Conservation (phyloP, 2,797 vertebrate genomes). For the Myripristis murdjan region DNA sequence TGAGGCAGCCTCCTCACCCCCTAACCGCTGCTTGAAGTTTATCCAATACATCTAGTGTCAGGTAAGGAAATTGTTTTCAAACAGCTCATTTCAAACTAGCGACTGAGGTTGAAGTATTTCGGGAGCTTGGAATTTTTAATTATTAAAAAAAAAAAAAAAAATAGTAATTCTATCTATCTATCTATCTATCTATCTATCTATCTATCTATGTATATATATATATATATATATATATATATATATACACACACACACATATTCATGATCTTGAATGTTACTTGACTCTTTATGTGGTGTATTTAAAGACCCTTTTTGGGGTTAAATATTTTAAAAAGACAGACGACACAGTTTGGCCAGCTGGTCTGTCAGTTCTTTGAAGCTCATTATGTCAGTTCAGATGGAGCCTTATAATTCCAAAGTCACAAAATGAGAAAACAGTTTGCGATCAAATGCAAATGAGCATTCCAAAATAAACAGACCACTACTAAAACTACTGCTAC, state of each 20-base stretch:
- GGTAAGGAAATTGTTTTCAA: constrained; percentile 33
- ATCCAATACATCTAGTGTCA: constrained; percentile 40
- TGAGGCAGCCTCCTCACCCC: constrained; percentile 44
- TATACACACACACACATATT: too few relatives aligned
- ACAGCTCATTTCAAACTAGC: constrained; percentile 13
- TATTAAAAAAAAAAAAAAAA: too few relatives aligned
- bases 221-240: too few relatives aligned
- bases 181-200: too few relatives aligned
- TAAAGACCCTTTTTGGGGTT: too few relatives aligned
- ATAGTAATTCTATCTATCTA: too few relatives aligned
- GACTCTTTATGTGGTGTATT: too few relatives aligned
- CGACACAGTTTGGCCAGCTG: constrained; percentile 7
- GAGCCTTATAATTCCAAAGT: constrained; percentile 15
- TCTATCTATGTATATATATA: too few relatives aligned
- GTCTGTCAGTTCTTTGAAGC: constrained; percentile 19
- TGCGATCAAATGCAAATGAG: constrained; percentile 25
- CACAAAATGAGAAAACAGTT: background rate
- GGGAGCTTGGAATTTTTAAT: background rate
- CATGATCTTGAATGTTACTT: too few relatives aligned
- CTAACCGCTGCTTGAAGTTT: constrained; percentile 35
- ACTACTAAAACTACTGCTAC: too few relatives aligned
- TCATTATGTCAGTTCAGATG: constrained; percentile 4
- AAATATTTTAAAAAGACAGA: background rate
- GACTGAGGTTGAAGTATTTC: background rate
- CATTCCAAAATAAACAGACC: constrained; percentile 28